Conservation (phyloP, 2,113 vertebrate species). For the Labrus mixtus region DNA sequence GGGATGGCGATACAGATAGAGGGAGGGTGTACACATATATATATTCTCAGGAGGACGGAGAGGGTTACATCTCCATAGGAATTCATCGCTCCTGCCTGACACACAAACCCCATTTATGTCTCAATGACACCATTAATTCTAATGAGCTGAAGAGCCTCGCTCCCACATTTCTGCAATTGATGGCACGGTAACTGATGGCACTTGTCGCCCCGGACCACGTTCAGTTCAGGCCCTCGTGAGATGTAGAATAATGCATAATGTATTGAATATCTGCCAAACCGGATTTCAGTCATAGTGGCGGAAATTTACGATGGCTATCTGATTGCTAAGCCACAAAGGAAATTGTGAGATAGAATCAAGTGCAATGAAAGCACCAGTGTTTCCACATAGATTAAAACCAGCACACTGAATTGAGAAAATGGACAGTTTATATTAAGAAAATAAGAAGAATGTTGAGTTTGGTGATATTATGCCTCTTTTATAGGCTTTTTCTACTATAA, state of each 20-base stretch:
- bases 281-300: slow-evolving; percentile 14
- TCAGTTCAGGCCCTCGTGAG: slow-evolving; percentile 22
- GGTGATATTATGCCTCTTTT: not conserved
- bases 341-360: slow-evolving; percentile 18
- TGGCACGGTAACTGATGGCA: slow-evolving; percentile 61
- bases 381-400: not conserved
- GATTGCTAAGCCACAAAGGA: not conserved
- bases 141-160: slow-evolving; percentile 60
- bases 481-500: not conserved
- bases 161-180: slow-evolving; percentile 60
- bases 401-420: slow-evolving; percentile 1
- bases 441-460: not conserved
- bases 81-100: slow-evolving; percentile 69
- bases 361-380: not conserved
- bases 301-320: slow-evolving; percentile 39
- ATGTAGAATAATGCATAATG: slow-evolving; percentile 53
- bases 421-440: not conserved
- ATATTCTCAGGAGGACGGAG: slow-evolving; percentile 49
- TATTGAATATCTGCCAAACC: slow-evolving; percentile 29
- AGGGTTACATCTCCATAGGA: slow-evolving; percentile 47
- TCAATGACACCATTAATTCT: slow-evolving; percentile 79
- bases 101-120: slow-evolving; percentile 78
- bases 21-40: slow-evolving; percentile 30
- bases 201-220: slow-evolving; percentile 38
- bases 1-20: slow-evolving; percentile 35